Percentiles rank a stretch among this genome's conserved stretches.
These are phyloP conservation scores for Ochropleura leucogaster DNA, from an alignment of 2,888 invertebrate species.

Conservation along the genomic window DNA sequence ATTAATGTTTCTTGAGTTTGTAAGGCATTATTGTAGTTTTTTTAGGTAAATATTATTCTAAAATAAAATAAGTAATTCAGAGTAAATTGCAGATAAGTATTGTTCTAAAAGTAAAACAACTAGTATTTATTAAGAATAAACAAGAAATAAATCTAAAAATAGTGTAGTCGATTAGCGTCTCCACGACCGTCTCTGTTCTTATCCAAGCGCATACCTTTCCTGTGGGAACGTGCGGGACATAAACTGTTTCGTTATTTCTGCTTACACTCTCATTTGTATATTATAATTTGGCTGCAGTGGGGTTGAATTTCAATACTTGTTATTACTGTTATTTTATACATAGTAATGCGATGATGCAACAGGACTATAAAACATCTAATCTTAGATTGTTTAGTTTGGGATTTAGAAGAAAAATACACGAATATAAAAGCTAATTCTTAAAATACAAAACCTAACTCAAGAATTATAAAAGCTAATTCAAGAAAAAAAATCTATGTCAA, in stretches of 20 bases:
- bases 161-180: slow-evolving; percentile 62
- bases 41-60: neutral
- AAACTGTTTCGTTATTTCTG: slow-evolving; percentile 90
- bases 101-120: neutral
- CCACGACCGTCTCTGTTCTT: slow-evolving; percentile 70
- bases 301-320: slow-evolving; percentile 81
- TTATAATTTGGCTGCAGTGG: slow-evolving; percentile 87
- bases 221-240: slow-evolving; percentile 90
- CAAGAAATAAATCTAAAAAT: slow-evolving; percentile 8
- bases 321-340: slow-evolving; percentile 69
- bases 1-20: too few relatives aligned
- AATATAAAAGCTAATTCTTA: too few relatives aligned
- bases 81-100: neutral
- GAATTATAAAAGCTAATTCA: too few relatives aligned
- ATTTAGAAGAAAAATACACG: too few relatives aligned
- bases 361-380: neutral
- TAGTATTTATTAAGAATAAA: neutral
- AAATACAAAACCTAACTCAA: too few relatives aligned
- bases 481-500: too few relatives aligned
- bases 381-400: too few relatives aligned
- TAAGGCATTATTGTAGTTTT: neutral
- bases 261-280: slow-evolving; percentile 90
- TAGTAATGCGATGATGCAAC: neutral
- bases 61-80: too few relatives aligned
- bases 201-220: slow-evolving; percentile 87